These are phyloP conservation scores for Sparidentex hasta DNA, from an alignment of 2,797 vertebrate species.

Conservation along the genomic window DNA sequence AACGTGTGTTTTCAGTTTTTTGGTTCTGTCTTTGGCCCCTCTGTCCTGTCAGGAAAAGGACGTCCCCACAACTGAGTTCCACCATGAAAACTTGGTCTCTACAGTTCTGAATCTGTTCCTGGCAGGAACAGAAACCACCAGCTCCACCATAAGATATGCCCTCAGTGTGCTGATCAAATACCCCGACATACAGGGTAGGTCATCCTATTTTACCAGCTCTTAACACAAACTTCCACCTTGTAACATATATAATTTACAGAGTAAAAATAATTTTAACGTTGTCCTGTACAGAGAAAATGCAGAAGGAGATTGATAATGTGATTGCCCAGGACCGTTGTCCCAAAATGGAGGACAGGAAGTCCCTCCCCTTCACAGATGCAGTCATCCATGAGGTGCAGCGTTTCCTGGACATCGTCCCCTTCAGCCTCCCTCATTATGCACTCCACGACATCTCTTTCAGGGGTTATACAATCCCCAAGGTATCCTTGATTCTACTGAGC, in stretches of 20 bases:
- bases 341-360: conserved; percentile 77
- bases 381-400: conserved; percentile 85
- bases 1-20: neutral
- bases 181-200: conserved; percentile 85
- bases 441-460: conserved; percentile 66
- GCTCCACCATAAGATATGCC: conserved; percentile 82
- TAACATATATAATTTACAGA: neutral
- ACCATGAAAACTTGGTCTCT: conserved; percentile 79
- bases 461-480: conserved; percentile 39
- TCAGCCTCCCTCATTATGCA: conserved; percentile 78
- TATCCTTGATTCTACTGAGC: neutral
- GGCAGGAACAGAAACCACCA: conserved; percentile 84
- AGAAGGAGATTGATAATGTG: conserved; percentile 81
- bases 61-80: conserved; percentile 79
- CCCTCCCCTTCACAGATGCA: conserved; percentile 85
- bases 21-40: neutral
- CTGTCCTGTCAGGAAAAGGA: conserved; percentile 78
- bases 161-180: conserved; percentile 84
- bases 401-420: conserved; percentile 79
- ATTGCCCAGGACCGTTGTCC: conserved; percentile 69
- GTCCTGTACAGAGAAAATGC: conserved; percentile 74
- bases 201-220: neutral
- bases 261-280: neutral
- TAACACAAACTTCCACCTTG: neutral
- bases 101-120: conserved; percentile 84